phyloP scores from a whole-genome alignment of 2,797 vertebrate species.

The Valencia hispanica region DNA sequence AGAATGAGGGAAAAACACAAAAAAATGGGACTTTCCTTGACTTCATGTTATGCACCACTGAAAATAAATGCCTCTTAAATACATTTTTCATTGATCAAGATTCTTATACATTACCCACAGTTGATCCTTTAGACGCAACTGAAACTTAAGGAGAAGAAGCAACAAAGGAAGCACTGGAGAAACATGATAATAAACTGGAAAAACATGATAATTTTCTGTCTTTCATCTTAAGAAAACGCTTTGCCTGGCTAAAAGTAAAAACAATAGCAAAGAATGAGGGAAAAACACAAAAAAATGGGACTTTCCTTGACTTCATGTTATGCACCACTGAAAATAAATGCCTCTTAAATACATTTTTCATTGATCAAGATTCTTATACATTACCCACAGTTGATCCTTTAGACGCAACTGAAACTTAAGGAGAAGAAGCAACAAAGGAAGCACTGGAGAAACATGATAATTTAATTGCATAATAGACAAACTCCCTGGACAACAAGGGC shows the following conservation, averaged over 20 bases:
- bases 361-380: slow-evolving; percentile 26
- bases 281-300: not conserved
- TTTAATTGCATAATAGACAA: not conserved
- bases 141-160: slow-evolving; percentile 4
- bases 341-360: not conserved
- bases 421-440: slow-evolving; percentile 3
- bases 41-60: not conserved
- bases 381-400: slow-evolving; percentile 11
- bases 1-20: not conserved
- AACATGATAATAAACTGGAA: slow-evolving; percentile 5
- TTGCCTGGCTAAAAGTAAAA: slow-evolving; percentile 5
- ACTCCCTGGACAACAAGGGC: not conserved
- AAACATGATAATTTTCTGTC: no score
- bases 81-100: slow-evolving; percentile 13
- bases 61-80: not conserved
- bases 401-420: not conserved
- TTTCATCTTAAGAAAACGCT: slow-evolving; percentile 3
- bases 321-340: slow-evolving; percentile 7
- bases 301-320: not conserved
- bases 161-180: not conserved
- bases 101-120: slow-evolving; percentile 23
- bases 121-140: not conserved
- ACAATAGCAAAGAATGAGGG: slow-evolving; percentile 7
- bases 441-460: not conserved
- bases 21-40: not conserved